A percentile compares a stretch with the other conserved stretches of the same genome.
Conservation (phyloP, 2,888 invertebrate species). For the Petrolisthes manimaculis region DNA sequence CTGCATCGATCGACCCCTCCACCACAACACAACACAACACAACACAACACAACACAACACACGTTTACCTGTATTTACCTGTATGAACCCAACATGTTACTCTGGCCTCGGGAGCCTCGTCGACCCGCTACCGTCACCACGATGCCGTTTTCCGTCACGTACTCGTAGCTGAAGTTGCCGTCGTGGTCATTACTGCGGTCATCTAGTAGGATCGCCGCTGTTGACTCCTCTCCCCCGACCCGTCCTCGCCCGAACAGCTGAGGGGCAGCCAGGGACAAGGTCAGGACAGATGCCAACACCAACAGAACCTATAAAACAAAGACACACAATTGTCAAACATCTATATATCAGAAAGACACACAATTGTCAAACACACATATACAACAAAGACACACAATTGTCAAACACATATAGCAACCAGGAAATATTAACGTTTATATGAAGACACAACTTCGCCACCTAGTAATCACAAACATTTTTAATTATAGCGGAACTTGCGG, state of each 20-base stretch:
- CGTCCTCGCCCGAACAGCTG: not conserved
- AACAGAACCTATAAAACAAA: not conserved
- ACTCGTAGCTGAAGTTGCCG: conserved; percentile 19
- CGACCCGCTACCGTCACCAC: not conserved
- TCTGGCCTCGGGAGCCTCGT: conserved; percentile 20
- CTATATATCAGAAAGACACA: no score
- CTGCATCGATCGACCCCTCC: no score
- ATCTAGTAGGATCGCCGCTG: not conserved
- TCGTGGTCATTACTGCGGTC: not conserved
- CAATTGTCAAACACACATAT: no score
- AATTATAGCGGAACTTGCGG: no score
- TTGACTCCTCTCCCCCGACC: not conserved
- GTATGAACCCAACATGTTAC: conserved; percentile 22
- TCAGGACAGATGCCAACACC: not conserved
- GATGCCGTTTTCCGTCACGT: conserved; percentile 18
- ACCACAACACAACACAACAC: no score
- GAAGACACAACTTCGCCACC: no score
- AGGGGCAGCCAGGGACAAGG: not conserved
- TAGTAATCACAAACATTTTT: no score
- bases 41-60: no score
- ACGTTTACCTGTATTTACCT: not conserved
- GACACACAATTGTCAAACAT: not conserved
- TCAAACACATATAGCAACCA: no score
- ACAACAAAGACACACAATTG: no score
- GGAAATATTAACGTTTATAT: no score